These are phyloP conservation scores for Probosciger aterrimus DNA, from an alignment of 2,113 vertebrate genomes.

Conservation along the genomic window DNA sequence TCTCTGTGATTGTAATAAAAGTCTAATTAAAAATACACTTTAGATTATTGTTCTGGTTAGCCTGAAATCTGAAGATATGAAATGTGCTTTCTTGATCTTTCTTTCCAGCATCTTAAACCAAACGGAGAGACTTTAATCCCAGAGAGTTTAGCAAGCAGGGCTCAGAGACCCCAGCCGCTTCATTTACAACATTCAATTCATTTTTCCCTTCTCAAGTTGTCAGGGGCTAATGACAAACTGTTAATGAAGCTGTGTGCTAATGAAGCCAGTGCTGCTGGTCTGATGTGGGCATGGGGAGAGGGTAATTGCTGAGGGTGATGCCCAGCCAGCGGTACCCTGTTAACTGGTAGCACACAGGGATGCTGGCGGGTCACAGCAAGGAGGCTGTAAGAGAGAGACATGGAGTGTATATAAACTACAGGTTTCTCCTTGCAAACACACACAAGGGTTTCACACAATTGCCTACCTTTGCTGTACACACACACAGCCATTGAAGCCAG, in stretches of 20 bases:
- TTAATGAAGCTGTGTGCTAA: neutral
- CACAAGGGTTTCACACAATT: neutral
- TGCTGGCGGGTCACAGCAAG: neutral
- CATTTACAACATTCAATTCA: neutral
- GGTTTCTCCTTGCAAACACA: neutral
- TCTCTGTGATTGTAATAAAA: neutral
- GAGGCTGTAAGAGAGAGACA: neutral
- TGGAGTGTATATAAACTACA: neutral
- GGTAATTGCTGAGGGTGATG: neutral
- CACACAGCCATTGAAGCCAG: rapidly evolving
- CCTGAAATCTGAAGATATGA: constrained; percentile 29
- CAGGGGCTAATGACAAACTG: neutral
- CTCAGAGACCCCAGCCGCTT: neutral
- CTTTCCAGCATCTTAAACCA: neutral
- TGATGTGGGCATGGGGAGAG: neutral
- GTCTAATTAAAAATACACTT: constrained; percentile 51
- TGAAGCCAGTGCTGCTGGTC: neutral
- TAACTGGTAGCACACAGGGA: neutral
- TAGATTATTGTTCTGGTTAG: neutral
- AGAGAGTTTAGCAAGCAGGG: neutral
- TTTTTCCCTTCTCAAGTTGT: neutral
- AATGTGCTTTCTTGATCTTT: neutral
- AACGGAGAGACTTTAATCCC: neutral
- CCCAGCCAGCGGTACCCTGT: neutral
- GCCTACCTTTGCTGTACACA: rapidly evolving